Conservation (phyloP, 2,888 invertebrate species). For the Calameuta idolon region DNA sequence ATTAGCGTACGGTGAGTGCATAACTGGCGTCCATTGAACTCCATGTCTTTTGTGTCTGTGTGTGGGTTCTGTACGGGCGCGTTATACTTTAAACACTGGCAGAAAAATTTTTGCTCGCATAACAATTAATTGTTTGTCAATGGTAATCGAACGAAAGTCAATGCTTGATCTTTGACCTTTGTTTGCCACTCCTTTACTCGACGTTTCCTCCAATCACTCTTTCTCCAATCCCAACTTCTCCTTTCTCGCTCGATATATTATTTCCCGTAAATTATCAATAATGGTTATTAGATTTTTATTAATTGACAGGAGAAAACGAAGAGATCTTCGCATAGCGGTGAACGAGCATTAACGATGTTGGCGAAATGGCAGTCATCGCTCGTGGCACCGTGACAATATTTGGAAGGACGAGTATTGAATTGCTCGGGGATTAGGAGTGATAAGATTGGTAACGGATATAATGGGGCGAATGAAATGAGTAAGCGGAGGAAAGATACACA, state of each 20-base stretch:
- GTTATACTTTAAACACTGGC: background rate
- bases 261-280: background rate
- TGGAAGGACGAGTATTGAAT: background rate
- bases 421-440: background rate
- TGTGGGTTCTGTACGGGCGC: background rate
- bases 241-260: background rate
- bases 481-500: background rate
- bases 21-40: conserved; percentile 7
- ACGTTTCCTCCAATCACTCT: background rate
- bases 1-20: conserved; percentile 24
- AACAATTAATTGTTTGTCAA: background rate
- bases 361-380: background rate
- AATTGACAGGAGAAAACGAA: background rate
- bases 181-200: background rate
- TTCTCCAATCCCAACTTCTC: background rate
- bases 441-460: background rate
- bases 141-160: background rate
- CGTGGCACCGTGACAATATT: background rate
- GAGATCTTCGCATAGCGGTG: background rate
- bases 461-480: background rate
- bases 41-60: background rate
- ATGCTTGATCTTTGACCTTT: background rate
- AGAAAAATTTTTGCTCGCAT: background rate
- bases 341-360: background rate
- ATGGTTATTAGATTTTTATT: background rate